Percentiles rank a stretch among this genome's conserved stretches.
Conservation (phyloP, 2,113 vertebrate genomes). For the Trematocara marginatum region DNA sequence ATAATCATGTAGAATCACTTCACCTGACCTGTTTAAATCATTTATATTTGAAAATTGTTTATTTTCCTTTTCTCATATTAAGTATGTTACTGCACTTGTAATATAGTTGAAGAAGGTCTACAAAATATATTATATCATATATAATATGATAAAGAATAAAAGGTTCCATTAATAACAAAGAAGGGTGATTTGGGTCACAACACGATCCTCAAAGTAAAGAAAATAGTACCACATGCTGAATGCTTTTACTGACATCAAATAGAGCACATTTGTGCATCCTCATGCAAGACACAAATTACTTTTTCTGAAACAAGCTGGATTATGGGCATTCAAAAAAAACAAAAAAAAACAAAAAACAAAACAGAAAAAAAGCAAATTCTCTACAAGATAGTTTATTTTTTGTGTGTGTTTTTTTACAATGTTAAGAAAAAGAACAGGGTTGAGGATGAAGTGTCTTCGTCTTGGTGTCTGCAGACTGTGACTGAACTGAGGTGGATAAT, state of each 20-base stretch:
- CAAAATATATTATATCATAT: background rate
- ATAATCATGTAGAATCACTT: background rate
- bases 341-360: background rate
- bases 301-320: background rate
- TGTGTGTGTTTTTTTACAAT: background rate
- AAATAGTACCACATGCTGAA: background rate
- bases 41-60: background rate
- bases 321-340: background rate
- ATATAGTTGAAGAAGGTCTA: background rate
- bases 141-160: background rate
- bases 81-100: background rate
- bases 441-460: background rate
- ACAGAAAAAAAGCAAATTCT: background rate
- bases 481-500: slow-evolving; percentile 1
- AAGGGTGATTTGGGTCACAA: background rate
- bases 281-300: background rate
- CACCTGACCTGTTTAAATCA: background rate
- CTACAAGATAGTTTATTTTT: background rate
- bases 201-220: background rate
- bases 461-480: background rate
- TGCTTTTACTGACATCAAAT: background rate
- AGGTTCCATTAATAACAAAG: background rate
- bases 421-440: background rate
- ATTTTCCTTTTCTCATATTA: background rate
- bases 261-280: background rate